Evolutionary conservation across 2,888 invertebrate genomes (phyloP), one percentile per base, ranked within the genome.

Genomic region (Chaitophorus viminalis): DNA sequence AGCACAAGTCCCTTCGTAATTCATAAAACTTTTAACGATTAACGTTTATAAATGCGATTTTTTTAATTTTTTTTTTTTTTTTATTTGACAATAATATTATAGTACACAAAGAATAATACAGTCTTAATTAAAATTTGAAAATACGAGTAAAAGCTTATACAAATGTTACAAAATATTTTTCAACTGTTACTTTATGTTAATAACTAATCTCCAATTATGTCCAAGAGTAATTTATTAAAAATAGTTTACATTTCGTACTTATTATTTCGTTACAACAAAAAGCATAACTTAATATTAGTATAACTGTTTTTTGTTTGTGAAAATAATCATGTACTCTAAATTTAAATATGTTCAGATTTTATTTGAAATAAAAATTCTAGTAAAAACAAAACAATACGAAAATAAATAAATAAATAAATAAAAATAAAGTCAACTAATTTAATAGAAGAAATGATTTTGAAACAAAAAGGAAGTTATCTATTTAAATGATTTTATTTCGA

Each of bases 81-180:
- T 31, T 70, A 70, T 70, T 29, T 17, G 29, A 9, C 29, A 70
- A 14, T 68, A n/a, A 36, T 46, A 81, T n/a, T 31, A 31, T 25
- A 82, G 70, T 52, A 70, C 46, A 25, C 46, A 25, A 82, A 70
- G 70, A 70, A 70, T 78, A 78, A 78, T 70, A 82, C 46, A 31
- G 52, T 70, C 70, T 70, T 82, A 52, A 82, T 82, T 82, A 70
- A 70, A 52, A 82, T 70, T 70, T 82, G 14, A 82, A 82, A 52
- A 70, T 31, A 52, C 68, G 46, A 82, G 31, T 9, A 52, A 82
- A 82, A 70, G 70, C 70, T 82, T 52, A 6, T 17, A 70, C 25
- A 52, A 77, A 36, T 65, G 60, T 25, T 79, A 36, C 65, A 77
- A 29, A 36, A 79, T 39, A 79, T 79, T 46, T 78, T 70, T 25